Conservation (phyloP, 2,113 vertebrate genomes). For the Herpailurus yagouaroundi region DNA sequence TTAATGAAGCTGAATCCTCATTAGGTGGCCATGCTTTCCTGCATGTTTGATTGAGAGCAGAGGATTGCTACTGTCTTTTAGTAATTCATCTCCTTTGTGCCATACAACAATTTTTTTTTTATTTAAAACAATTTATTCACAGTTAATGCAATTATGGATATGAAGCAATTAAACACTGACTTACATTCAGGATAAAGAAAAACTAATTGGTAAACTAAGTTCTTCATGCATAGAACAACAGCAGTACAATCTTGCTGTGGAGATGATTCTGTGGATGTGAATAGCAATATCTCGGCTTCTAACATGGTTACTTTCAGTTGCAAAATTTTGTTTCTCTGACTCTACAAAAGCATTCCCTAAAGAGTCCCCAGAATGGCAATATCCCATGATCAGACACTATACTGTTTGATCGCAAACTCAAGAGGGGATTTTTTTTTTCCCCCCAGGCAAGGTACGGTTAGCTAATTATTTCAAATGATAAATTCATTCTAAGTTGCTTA, state of each 20-base stretch:
- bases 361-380: not conserved
- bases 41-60: constrained; percentile 69
- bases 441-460: not conserved
- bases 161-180: constrained; percentile 72
- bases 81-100: constrained; percentile 81
- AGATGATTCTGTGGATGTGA: constrained; percentile 22
- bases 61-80: constrained; percentile 67
- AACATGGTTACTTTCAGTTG: constrained; percentile 53
- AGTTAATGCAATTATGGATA: constrained; percentile 74
- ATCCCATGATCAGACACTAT: not conserved
- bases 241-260: not conserved
- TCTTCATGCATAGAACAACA: constrained; percentile 50
- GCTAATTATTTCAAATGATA: constrained; percentile 7
- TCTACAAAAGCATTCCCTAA: not conserved
- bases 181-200: constrained; percentile 62
- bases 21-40: constrained; percentile 64
- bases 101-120: constrained; percentile 58
- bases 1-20: constrained; percentile 73
- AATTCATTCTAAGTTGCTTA: not conserved
- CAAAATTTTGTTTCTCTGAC: constrained; percentile 24
- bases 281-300: not conserved
- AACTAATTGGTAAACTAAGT: constrained; percentile 70
- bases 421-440: not conserved
- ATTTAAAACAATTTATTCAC: constrained; percentile 73
- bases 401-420: not conserved